A percentile compares a stretch with the other conserved stretches of the same genome.
Conservation (phyloP, 1,140 invertebrate genomes). For the Trichonephila inaurata region DNA sequence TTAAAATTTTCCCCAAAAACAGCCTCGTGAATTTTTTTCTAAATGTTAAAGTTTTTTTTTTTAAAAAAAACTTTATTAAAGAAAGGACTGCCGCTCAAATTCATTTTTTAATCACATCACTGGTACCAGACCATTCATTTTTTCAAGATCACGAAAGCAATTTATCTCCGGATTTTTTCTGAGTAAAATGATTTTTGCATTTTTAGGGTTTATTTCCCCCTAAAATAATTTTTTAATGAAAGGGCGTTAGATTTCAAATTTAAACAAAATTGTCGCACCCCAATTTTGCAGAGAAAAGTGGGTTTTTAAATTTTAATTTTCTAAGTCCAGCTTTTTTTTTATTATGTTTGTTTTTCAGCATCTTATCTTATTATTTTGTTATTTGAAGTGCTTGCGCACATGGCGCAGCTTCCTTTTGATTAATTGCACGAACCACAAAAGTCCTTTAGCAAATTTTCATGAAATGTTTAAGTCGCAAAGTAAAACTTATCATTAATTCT, state of each 20-base stretch:
- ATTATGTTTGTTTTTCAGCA: background rate
- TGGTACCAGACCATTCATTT: slow-evolving; percentile 2
- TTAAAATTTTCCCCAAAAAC: no score
- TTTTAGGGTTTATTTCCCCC: background rate
- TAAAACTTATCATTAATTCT: slow-evolving; percentile 37
- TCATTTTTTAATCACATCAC: slow-evolving; percentile 35
- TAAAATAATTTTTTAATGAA: background rate
- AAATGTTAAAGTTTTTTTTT: background rate
- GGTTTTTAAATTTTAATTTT: slow-evolving; percentile 30
- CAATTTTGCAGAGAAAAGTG: background rate
- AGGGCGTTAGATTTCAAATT: background rate
- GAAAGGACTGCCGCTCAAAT: background rate
- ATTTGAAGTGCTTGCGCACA: background rate
- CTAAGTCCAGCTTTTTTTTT: background rate
- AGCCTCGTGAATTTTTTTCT: background rate
- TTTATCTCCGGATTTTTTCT: slow-evolving; percentile 31
- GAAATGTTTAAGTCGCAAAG: slow-evolving; percentile 37
- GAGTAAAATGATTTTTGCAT: background rate
- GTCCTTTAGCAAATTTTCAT: background rate
- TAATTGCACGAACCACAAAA: background rate
- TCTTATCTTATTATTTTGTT: background rate
- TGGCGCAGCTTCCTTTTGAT: background rate
- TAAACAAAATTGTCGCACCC: background rate
- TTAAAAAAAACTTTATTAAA: background rate
- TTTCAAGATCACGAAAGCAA: slow-evolving; percentile 25